These are phyloP conservation scores for Trididemnum clinides DNA, from an alignment of 23 tunicate species.

Conservation along the genomic window DNA sequence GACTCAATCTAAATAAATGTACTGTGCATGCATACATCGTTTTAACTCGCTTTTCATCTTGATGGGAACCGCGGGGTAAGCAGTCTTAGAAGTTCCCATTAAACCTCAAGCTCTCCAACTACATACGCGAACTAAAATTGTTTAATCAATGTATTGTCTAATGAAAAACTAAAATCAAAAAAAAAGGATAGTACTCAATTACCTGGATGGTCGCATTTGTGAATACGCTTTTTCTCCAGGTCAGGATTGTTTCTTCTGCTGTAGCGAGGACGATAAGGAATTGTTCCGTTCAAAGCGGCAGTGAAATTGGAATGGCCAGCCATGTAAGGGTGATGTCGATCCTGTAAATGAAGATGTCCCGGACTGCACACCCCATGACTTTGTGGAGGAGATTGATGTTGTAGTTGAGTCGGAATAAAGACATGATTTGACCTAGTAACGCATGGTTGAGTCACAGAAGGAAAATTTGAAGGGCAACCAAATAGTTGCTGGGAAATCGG, in stretches of 20 bases:
- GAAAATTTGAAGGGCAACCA: no score
- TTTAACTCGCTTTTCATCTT: no score
- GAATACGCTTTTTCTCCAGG: conserved; percentile 92
- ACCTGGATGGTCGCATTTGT: conserved; percentile 94
- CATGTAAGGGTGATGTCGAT: conserved; percentile 40
- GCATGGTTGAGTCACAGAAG: not conserved
- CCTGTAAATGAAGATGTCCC: not conserved
- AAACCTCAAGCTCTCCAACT: no score
- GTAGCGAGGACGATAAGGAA: conserved; percentile 93
- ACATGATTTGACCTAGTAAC: not conserved
- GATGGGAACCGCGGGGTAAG: no score
- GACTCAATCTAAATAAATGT: no score
- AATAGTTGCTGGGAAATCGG: no score
- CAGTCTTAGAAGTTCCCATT: no score
- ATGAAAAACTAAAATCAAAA: no score
- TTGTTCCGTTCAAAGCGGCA: conserved; percentile 76
- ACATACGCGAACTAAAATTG: no score
- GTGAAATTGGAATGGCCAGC: conserved; percentile 54
- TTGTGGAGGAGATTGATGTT: conserved; percentile 1
- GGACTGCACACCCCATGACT: no score
- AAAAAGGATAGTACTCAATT: not conserved
- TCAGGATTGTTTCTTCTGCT: conserved; percentile 95
- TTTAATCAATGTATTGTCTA: no score
- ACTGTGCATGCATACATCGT: no score
- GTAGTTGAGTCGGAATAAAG: not conserved